Percentiles rank a stretch among this genome's conserved stretches.
Conservation (phyloP, 2,888 invertebrate species). For the Parnassius orleans region DNA sequence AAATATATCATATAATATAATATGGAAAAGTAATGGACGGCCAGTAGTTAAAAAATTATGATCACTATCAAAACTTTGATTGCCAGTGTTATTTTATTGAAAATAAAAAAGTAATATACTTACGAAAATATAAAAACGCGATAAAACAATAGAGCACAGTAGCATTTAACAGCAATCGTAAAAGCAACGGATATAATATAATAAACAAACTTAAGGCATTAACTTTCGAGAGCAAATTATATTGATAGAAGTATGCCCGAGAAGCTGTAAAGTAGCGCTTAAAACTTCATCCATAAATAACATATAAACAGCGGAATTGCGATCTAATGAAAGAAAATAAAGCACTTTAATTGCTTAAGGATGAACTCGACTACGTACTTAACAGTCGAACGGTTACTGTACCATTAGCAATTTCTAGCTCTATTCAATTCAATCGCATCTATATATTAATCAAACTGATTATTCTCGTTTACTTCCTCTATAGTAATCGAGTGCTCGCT, state of each 20-base stretch:
- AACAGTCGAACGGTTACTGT: constrained; percentile 17
- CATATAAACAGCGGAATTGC: constrained; percentile 46
- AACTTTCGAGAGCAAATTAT: constrained; percentile 28
- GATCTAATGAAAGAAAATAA: constrained; percentile 61
- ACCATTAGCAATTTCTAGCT: constrained; percentile 47
- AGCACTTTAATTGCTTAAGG: constrained; percentile 58
- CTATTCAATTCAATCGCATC: constrained; percentile 30
- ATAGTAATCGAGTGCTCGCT: background rate
- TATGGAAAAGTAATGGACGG: no score
- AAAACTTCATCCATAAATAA: constrained; percentile 53
- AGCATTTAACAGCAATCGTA: constrained; percentile 4
- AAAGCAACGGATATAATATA: constrained; percentile 7
- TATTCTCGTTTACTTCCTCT: constrained; percentile 12
- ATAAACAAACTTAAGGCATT: constrained; percentile 15
- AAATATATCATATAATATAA: no score
- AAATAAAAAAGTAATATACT: no score
- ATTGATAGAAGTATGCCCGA: constrained; percentile 33
- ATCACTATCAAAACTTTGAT: no score
- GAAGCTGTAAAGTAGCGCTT: constrained; percentile 34
- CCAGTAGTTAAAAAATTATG: no score
- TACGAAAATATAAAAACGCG: no score
- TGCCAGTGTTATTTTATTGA: no score
- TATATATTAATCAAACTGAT: constrained; percentile 23
- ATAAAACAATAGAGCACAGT: background rate
- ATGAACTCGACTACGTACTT: constrained; percentile 40